Percentiles rank a stretch among this genome's conserved stretches.
phyloP scores from a whole-genome alignment of 1,140 invertebrate genomes.

The Drosophila mojavensis region DNA sequence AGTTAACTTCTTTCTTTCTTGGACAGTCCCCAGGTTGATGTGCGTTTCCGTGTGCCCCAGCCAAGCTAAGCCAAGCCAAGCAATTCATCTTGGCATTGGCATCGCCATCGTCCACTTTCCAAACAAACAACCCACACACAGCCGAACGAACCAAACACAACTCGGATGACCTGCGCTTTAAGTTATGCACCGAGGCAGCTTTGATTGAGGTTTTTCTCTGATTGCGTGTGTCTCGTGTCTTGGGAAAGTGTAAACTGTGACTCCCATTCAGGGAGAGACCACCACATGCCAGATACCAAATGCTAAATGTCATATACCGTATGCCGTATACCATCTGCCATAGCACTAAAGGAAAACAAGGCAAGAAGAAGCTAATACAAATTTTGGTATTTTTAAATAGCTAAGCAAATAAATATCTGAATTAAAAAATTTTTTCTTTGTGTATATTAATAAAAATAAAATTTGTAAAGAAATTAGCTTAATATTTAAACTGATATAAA shows the following conservation, averaged over 20 bases:
- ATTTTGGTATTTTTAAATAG: neutral
- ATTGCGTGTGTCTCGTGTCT: slow-evolving; percentile 63
- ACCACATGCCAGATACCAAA: slow-evolving; percentile 18
- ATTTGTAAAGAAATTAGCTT: neutral
- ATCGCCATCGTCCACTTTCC: slow-evolving; percentile 59
- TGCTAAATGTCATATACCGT: no score
- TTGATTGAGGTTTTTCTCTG: slow-evolving; percentile 79
- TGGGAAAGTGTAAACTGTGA: slow-evolving; percentile 78
- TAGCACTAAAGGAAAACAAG: neutral
- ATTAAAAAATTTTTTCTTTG: neutral
- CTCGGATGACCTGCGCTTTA: slow-evolving; percentile 75
- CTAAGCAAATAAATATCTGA: neutral
- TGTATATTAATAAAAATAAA: no score
- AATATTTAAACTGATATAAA: neutral
- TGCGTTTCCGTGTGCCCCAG: slow-evolving; percentile 75
- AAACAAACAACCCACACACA: slow-evolving; percentile 71
- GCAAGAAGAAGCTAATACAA: neutral
- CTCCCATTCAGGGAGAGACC: slow-evolving; percentile 63
- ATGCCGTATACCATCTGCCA: neutral
- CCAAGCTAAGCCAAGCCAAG: slow-evolving; percentile 6
- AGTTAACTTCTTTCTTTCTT: slow-evolving; percentile 75
- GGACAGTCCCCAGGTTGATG: slow-evolving; percentile 60
- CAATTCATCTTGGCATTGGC: slow-evolving; percentile 70
- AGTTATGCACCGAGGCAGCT: slow-evolving; percentile 70
- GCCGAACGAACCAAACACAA: slow-evolving; percentile 4